phyloP scores from a whole-genome alignment of 2,888 invertebrate genomes.

The Odontothrips loti region DNA sequence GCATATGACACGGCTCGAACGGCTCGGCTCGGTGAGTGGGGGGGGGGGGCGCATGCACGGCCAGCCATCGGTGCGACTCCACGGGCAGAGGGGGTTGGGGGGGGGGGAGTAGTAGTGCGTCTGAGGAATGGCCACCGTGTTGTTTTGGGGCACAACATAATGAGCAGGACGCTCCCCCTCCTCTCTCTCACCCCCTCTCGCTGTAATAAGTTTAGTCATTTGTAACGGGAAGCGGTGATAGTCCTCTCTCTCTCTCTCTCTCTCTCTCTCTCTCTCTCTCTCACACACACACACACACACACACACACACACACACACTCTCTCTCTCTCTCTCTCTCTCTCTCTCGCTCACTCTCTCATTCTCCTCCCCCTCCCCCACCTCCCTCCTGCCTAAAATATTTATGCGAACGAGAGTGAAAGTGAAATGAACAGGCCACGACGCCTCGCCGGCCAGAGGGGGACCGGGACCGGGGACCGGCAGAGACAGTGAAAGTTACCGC shows the following conservation, averaged over 20 bases:
- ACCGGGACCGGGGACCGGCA: too few species aligned
- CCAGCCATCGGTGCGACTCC: too few species aligned
- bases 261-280: background rate
- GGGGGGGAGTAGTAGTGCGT: too few species aligned
- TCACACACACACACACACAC: background rate
- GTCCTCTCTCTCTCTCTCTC: background rate
- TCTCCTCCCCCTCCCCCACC: background rate
- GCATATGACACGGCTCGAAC: too few species aligned
- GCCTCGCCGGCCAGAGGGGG: too few species aligned
- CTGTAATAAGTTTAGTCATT: conserved; percentile 1
- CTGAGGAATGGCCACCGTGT: background rate
- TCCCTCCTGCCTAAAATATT: background rate
- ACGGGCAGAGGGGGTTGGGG: too few species aligned
- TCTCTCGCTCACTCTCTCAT: background rate
- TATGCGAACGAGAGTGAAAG: background rate
- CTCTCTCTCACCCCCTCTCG: too few species aligned
- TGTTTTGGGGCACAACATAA: background rate
- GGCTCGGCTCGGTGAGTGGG: too few species aligned
- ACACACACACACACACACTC: too few species aligned
- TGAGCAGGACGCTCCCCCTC: background rate
- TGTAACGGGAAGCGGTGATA: background rate
- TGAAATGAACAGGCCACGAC: background rate
- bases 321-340: too few species aligned
- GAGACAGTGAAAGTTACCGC: too few species aligned
- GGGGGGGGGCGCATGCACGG: too few species aligned